These are phyloP conservation scores for Orthosia gracilis DNA, from an alignment of 2,888 invertebrate species.

Conservation along the genomic window DNA sequence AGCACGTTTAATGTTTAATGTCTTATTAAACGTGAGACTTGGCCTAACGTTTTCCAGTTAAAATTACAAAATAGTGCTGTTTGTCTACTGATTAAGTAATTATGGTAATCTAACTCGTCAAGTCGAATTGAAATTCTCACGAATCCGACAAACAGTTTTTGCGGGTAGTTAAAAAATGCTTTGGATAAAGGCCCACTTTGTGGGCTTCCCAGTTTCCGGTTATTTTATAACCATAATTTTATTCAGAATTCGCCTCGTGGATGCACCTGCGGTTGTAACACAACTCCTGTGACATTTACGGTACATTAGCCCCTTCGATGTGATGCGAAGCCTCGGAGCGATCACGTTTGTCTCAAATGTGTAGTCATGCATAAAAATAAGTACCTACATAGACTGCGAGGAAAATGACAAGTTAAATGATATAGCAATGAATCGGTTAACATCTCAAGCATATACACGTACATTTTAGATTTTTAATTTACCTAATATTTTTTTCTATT, in stretches of 20 bases:
- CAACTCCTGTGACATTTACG: constrained; percentile 58
- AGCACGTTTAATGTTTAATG: constrained; percentile 43
- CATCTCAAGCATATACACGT: constrained; percentile 10
- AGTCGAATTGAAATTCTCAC: background rate
- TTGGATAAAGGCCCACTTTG: background rate
- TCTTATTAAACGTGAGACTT: constrained; percentile 2
- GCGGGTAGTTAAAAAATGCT: background rate
- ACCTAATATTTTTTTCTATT: background rate
- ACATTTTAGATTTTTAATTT: constrained; percentile 21
- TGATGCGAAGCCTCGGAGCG: constrained; percentile 36
- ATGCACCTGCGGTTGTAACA: constrained; percentile 48
- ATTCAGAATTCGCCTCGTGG: background rate
- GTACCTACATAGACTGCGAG: constrained; percentile 2
- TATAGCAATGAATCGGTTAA: constrained; percentile 41
- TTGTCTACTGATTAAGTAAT: background rate
- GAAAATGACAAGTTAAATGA: constrained; percentile 45
- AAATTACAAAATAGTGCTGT: constrained; percentile 30
- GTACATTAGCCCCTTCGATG: constrained; percentile 42
- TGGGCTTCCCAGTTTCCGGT: background rate
- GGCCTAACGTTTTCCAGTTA: constrained; percentile 21
- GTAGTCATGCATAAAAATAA: constrained; percentile 44
- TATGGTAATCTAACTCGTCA: background rate
- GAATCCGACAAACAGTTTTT: background rate
- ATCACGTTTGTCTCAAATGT: constrained; percentile 37
- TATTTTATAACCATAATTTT: background rate